Evolutionary conservation across 2,113 vertebrate genomes (phyloP), one percentile per base, ranked within the genome.

Genomic region (Paralichthys olivaceus): DNA sequence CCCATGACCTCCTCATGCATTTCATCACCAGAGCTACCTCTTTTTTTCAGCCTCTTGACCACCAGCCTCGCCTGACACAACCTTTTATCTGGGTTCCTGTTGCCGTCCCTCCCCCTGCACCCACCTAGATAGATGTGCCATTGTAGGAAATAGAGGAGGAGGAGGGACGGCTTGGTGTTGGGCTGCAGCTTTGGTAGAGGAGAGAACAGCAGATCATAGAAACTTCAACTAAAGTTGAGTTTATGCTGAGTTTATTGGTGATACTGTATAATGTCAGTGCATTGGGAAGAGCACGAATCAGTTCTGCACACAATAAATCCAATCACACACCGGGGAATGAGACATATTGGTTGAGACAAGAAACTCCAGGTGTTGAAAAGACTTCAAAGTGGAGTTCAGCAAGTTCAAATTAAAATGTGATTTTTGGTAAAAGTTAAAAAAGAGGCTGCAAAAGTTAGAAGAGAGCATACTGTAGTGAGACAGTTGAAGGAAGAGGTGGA

Each of bases 51-150:
- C 77, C 84, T 84, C 85, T 85, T 73, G 54, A 59, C 64, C 80
- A 45, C 70, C 74, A 22, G 53, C 68, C 55, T 60, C 56, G 49
- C 62, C 75, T 53, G 74, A 79, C 67, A 67, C 75, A 43, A 28
- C 66, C 4, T 40, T 8, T 2, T 90, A 93, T 93, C 92, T 89
- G 81, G 58, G 79, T 54, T 80, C 69, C 72, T 91, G 88, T 92
- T 89, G 69, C 74, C 71, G n/a, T 79, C 76, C 47, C 12, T 89
- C 79, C 57, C 37, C 63, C 37, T n/a, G 37, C 91, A 92, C 90
- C 88, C 87, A 83, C 43, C 74, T 69, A 65, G 19, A 69, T 8
- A 5, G 2, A 55, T 81, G 84, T 80, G 89, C 15, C 57, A 72
- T 55, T 56, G 72, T 77, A 57, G 65, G 72, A 85, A 75, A 11